Percentiles rank a stretch among this genome's conserved stretches.
Evolutionary conservation across 2,888 invertebrate species (phyloP).

Genomic region (Yponomeuta cagnagella): DNA sequence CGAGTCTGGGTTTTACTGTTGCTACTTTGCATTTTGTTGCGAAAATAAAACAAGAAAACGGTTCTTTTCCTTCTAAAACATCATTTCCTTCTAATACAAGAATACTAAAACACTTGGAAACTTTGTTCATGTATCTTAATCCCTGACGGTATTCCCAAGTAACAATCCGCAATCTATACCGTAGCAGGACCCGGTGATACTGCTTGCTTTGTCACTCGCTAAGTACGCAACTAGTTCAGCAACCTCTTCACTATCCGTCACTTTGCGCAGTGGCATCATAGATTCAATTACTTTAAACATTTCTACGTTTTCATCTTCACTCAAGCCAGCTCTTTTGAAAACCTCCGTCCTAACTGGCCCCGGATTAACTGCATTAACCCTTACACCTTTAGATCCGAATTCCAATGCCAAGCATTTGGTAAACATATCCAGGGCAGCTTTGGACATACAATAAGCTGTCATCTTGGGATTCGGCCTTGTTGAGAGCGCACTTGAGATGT

Average conservation of each 20-base stretch:
- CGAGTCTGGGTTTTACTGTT: conserved; percentile 1
- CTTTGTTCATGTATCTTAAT: not conserved
- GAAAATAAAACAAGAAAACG: not conserved
- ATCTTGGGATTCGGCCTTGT: conserved; percentile 38
- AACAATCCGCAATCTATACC: conserved; percentile 38
- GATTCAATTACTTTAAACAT: conserved; percentile 36
- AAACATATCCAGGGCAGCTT: conserved; percentile 56
- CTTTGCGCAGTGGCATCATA: conserved; percentile 33
- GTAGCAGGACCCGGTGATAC: conserved; percentile 48
- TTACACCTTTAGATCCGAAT: conserved; percentile 43
- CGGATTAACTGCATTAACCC: conserved; percentile 57
- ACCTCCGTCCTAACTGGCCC: conserved; percentile 52
- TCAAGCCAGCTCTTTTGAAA: conserved; percentile 44
- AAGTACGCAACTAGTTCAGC: conserved; percentile 49
- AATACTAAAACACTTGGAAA: not conserved
- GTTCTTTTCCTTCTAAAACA: not conserved
- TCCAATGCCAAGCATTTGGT: conserved; percentile 52
- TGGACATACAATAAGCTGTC: conserved; percentile 55
- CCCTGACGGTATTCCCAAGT: conserved; percentile 3
- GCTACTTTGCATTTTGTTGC: not conserved
- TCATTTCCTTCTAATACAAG: not conserved
- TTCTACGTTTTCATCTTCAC: conserved; percentile 33
- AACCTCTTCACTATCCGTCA: conserved; percentile 35
- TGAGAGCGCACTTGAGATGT: conserved; percentile 50
- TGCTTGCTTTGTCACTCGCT: conserved; percentile 48